A percentile compares a stretch with the other conserved stretches of the same genome.
phyloP scores from a whole-genome alignment of 2,888 invertebrate species.

The Noctua janthina region DNA sequence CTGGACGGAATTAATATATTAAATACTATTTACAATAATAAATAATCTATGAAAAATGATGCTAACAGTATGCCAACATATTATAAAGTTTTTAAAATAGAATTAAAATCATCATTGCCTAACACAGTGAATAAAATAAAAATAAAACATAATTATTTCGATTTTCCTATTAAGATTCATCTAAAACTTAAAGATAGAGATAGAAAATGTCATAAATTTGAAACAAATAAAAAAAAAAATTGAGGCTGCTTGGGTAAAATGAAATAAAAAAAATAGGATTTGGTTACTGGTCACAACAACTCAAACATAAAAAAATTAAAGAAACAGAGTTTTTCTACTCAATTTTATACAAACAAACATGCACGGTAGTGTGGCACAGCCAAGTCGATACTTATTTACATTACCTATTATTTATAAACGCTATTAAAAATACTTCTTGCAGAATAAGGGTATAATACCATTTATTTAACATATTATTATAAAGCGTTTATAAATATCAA shows the following conservation, averaged over 20 bases:
- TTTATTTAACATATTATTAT: neutral
- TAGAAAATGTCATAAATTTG: constrained; percentile 11
- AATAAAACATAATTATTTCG: constrained; percentile 57
- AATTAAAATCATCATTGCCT: constrained; percentile 44
- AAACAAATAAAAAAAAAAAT: constrained; percentile 28
- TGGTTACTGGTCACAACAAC: constrained; percentile 20
- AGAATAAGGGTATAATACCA: neutral
- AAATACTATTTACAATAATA: constrained; percentile 45
- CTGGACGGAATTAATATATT: constrained; percentile 66
- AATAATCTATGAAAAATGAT: constrained; percentile 45
- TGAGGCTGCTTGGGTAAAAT: constrained; percentile 31
- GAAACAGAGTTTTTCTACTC: neutral
- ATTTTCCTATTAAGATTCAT: constrained; percentile 53
- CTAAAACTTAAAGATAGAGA: constrained; percentile 56
- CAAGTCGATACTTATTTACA: constrained; percentile 8
- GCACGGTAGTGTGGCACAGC: constrained; percentile 26
- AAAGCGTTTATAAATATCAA: neutral
- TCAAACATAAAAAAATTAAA: neutral
- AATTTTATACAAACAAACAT: neutral
- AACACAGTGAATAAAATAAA: constrained; percentile 41
- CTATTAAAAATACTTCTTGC: neutral
- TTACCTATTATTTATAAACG: constrained; percentile 6
- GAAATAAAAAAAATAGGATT: constrained; percentile 30
- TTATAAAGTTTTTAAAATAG: constrained; percentile 29
- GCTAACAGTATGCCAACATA: constrained; percentile 33